Evolutionary conservation across 2,888 invertebrate genomes (phyloP), one percentile per base, ranked within the genome.

Genomic region (Pocota personata): DNA sequence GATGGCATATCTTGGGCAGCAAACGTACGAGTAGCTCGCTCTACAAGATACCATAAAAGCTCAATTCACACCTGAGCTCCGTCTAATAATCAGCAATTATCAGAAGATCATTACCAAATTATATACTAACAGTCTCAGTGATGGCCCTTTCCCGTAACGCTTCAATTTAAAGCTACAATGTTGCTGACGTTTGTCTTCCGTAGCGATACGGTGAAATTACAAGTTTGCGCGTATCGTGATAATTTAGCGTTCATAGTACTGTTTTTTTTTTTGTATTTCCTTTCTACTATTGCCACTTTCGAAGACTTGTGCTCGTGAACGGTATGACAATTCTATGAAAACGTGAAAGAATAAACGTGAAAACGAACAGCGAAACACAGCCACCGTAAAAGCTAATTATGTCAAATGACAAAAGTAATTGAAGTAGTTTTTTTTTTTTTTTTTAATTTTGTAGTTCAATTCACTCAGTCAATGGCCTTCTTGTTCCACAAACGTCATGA

Each of bases 381-480:
- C 67, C 72, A 80, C 69, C 75, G 75, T 80, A 80, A 84, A 69
- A 80, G 69, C 62, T 80, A 84, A 84, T 80, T 84, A 80, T 80
- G 69, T 80, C 84, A 75, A 84, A 57, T 71, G 69, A 69, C 64
- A 84, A 75, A 72, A 73, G 79, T 69, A 83, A 79, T 83, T 83
- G 84, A 80, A 69, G 69, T 50, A 32, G 14, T 35, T 43, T 58
- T 64, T 76, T 66, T 48, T 76, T 52, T 57, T 60, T 30, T 40
- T 46, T 37, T 50, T 24, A 55, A 60, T 30, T 67, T 75, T 73
- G 71, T 66, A 19, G 60, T 69, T 64, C 50, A 75, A 71, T 69
- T 71, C 57, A 37, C 40, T 60, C 57, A 80, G 84, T 84, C 84
- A 84, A 84, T 84, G 84, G 79, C 80, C 80, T 75, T 19, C 48